Evolutionary conservation across 1,140 invertebrate genomes (phyloP), one percentile per base, ranked within the genome.

Genomic region (Pseudomyrmex cubaensis): DNA sequence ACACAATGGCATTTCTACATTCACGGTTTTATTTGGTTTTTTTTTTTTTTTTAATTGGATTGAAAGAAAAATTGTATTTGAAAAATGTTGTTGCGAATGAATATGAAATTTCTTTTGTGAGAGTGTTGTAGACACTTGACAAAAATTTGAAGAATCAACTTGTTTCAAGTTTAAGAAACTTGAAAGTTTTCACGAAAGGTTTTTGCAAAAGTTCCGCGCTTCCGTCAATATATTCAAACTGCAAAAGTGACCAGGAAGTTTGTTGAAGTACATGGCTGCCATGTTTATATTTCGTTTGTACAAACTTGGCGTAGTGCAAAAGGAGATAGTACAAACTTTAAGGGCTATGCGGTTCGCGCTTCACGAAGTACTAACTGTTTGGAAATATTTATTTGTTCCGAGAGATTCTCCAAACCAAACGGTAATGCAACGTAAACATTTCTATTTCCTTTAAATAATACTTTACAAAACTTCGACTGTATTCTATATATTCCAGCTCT

Each of bases 221-320:
- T 35, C 15, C 12, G 44, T 56, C 52, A 25, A 59, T 57, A 57
- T 46, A 70, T 78, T 46, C 15, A 52, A 46, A 48, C 54, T 59
- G 66, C 46, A 35, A 69, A 25, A 72, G 44, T 15, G 59, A 1
- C 1, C 44, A n/a, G 54, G 20, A 22, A 52, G 54, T 25, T 72
- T 80, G 48, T 15, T 7, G 10, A 3, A 72, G 20, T 44, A 54
- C 22, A 44, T 50, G 46, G 5, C 59, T 44, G 15, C 50, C 22
- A 25, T 7, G 10, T 80, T 59, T 78, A 46, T 46, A 7, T 78
- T 57, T 77, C 15, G 20, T 80, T 70, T 70, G 13, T 52, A 7
- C 10, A 70, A 72, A 62, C 20, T 13, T 3, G 44, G 15, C 15
- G 17, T 44, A 59, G 67, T 70, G 17, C 35, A 12, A 12, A 2